Conservation (phyloP, 2,888 invertebrate species). For the Exocentrus adspersus region DNA sequence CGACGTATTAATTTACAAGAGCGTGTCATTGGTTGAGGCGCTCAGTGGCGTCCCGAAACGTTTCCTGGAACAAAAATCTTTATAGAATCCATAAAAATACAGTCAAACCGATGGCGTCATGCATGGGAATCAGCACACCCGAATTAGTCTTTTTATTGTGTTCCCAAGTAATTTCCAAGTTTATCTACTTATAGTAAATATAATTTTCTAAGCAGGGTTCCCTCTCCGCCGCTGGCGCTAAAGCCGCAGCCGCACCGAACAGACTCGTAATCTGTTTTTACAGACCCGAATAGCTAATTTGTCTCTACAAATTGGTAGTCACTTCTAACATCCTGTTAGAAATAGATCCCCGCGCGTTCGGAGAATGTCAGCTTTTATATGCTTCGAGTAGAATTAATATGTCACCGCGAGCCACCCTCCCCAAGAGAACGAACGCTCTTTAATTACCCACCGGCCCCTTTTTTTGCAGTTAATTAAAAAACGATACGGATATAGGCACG, state of each 20-base stretch:
- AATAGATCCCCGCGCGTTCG: constrained; percentile 33
- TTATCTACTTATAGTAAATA: too few relatives aligned
- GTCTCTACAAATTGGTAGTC: constrained; percentile 53
- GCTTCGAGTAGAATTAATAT: constrained; percentile 20
- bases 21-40: constrained; percentile 9
- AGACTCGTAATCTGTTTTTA: constrained; percentile 49
- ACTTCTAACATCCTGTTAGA: constrained; percentile 47
- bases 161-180: neutral
- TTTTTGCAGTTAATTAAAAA: constrained; percentile 20
- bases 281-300: constrained; percentile 51
- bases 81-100: too few relatives aligned
- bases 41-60: too few relatives aligned
- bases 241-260: constrained; percentile 20
- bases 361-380: constrained; percentile 19
- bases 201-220: too few relatives aligned
- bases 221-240: neutral
- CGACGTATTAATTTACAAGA: constrained; percentile 30
- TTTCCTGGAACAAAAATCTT: too few relatives aligned
- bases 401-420: constrained; percentile 8
- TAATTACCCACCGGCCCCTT: constrained; percentile 17
- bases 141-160: too few relatives aligned
- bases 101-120: too few relatives aligned
- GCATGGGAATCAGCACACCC: too few relatives aligned
- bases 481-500: neutral
- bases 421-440: constrained; percentile 12